These are phyloP conservation scores for Galerucella calmariensis DNA, from an alignment of 2,888 invertebrate genomes.

Conservation along the genomic window DNA sequence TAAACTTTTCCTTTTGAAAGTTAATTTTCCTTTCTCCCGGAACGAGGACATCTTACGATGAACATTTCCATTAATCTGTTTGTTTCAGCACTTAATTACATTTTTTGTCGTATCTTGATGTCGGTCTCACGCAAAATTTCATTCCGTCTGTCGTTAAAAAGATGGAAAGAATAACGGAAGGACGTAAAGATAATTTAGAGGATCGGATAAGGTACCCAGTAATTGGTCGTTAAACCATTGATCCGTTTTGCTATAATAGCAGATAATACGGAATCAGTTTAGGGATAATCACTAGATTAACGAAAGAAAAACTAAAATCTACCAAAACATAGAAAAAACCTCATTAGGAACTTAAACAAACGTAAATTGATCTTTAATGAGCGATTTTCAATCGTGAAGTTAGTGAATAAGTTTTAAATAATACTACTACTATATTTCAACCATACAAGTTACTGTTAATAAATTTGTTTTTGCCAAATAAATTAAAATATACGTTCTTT, in stretches of 20 bases:
- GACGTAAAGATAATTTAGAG: slow-evolving; percentile 1
- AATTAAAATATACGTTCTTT: neutral
- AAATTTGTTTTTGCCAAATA: too few relatives aligned
- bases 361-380: too few relatives aligned
- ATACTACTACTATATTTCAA: too few relatives aligned
- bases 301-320: neutral
- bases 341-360: too few relatives aligned
- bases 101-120: slow-evolving; percentile 18
- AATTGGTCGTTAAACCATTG: neutral
- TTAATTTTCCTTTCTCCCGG: slow-evolving; percentile 25
- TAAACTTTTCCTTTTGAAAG: slow-evolving; percentile 29
- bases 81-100: slow-evolving; percentile 24
- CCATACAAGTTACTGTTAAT: too few relatives aligned
- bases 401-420: too few relatives aligned
- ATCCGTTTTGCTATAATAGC: neutral
- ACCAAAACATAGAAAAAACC: too few relatives aligned
- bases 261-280: neutral
- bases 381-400: too few relatives aligned
- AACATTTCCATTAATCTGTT: slow-evolving; percentile 30
- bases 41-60: slow-evolving; percentile 24
- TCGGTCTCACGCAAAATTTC: neutral
- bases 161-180: neutral
- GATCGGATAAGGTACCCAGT: neutral
- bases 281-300: neutral
- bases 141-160: neutral